phyloP scores from a whole-genome alignment of 2,888 invertebrate genomes.

The Mantis religiosa region DNA sequence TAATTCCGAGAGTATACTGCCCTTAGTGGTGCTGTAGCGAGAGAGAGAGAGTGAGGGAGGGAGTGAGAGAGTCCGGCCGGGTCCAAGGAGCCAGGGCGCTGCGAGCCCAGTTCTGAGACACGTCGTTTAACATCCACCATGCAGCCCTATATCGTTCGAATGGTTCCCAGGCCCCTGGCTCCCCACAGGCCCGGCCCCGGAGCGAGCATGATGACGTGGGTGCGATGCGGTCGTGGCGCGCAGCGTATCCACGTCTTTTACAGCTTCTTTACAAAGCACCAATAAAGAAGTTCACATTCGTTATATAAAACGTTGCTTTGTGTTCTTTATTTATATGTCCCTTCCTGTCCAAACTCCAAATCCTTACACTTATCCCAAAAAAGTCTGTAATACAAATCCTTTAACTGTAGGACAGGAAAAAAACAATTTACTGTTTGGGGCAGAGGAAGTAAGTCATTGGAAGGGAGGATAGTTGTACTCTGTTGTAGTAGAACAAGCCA shows the following conservation, averaged over 20 bases:
- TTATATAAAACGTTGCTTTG: conserved; percentile 46
- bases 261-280: conserved; percentile 35
- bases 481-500: too few species aligned
- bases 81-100: conserved; percentile 12
- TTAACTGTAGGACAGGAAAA: too few species aligned
- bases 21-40: conserved; percentile 2
- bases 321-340: background rate
- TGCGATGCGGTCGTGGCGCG: conserved; percentile 31
- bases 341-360: background rate
- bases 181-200: conserved; percentile 32
- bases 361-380: too few species aligned
- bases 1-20: conserved; percentile 15
- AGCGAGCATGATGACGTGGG: conserved; percentile 32
- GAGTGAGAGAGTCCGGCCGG: background rate
- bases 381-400: too few species aligned
- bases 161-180: conserved; percentile 40
- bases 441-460: too few species aligned
- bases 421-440: too few species aligned
- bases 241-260: conserved; percentile 34
- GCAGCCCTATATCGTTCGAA: conserved; percentile 45
- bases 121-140: conserved; percentile 43
- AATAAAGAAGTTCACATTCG: conserved; percentile 62
- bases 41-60: background rate
- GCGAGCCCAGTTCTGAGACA: conserved; percentile 40
- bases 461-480: too few species aligned